Percentiles rank a stretch among this genome's conserved stretches.
Evolutionary conservation across 2,113 vertebrate species (phyloP).

Genomic region (Penelope pileata): DNA sequence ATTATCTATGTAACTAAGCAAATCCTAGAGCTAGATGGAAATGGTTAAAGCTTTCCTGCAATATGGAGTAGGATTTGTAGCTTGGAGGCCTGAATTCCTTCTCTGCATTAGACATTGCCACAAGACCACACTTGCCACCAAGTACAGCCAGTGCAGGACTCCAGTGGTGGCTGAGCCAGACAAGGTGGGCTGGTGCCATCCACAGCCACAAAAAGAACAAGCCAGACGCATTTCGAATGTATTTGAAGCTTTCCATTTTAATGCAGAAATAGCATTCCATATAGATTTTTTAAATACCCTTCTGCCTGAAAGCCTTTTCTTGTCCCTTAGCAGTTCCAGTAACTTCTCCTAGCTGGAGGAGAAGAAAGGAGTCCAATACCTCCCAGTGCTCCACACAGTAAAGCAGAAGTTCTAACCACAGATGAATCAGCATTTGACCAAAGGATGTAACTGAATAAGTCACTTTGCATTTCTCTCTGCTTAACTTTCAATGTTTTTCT

Average conservation of each 20-base stretch:
- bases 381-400: background rate
- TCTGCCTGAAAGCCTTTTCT: accelerated
- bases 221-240: background rate
- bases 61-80: background rate
- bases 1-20: background rate
- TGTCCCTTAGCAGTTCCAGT: background rate
- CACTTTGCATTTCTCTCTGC: background rate
- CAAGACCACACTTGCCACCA: background rate
- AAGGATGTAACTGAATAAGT: background rate
- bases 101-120: background rate
- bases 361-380: background rate
- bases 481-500: background rate
- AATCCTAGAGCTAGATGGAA: background rate
- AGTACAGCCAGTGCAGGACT: background rate
- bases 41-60: background rate
- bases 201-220: background rate
- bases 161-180: background rate
- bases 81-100: background rate
- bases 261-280: background rate
- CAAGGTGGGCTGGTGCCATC: background rate
- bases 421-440: background rate
- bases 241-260: background rate
- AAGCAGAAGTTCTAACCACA: background rate
- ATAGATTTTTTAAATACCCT: background rate
- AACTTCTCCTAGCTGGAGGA: background rate